Percentiles rank a stretch among this genome's conserved stretches.
These are phyloP conservation scores for Choristoneura rosaceana DNA, from an alignment of 2,888 invertebrate genomes.

Conservation along the genomic window DNA sequence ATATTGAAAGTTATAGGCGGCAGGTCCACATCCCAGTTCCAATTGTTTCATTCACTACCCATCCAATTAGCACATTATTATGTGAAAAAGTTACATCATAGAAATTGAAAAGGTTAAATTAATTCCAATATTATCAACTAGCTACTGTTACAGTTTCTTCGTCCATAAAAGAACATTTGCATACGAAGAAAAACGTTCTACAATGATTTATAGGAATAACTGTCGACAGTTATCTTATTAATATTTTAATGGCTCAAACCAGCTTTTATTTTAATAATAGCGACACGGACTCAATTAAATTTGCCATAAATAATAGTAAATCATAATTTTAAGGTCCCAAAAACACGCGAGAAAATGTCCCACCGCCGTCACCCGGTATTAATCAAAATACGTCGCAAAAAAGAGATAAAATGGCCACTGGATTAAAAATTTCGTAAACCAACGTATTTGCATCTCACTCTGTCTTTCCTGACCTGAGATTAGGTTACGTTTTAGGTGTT, in stretches of 20 bases:
- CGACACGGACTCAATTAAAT: slow-evolving; percentile 47
- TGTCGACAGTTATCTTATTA: slow-evolving; percentile 41
- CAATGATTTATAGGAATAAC: slow-evolving; percentile 18
- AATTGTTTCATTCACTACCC: too few relatives aligned
- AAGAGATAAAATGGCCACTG: slow-evolving; percentile 67
- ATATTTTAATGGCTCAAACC: slow-evolving; percentile 39
- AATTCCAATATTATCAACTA: not conserved
- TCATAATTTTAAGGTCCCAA: slow-evolving; percentile 36
- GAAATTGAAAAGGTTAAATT: too few relatives aligned
- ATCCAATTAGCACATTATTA: too few relatives aligned
- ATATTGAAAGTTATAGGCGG: too few relatives aligned
- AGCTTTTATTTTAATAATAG: slow-evolving; percentile 30
- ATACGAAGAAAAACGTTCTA: slow-evolving; percentile 5
- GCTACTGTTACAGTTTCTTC: slow-evolving; percentile 21
- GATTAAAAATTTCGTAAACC: slow-evolving; percentile 47
- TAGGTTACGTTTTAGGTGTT: slow-evolving; percentile 3
- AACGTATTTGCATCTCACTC: not conserved
- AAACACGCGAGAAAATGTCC: slow-evolving; percentile 64
- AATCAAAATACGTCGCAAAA: slow-evolving; percentile 65
- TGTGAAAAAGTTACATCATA: too few relatives aligned
- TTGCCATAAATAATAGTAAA: slow-evolving; percentile 39
- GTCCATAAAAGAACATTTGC: slow-evolving; percentile 6
- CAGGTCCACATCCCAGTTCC: too few relatives aligned
- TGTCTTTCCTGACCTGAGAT: not conserved
- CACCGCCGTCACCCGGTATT: slow-evolving; percentile 57